Base-by-base conservation (phyloP, 2,113 vertebrate genomes). In the Myocastor coypus region DNA sequence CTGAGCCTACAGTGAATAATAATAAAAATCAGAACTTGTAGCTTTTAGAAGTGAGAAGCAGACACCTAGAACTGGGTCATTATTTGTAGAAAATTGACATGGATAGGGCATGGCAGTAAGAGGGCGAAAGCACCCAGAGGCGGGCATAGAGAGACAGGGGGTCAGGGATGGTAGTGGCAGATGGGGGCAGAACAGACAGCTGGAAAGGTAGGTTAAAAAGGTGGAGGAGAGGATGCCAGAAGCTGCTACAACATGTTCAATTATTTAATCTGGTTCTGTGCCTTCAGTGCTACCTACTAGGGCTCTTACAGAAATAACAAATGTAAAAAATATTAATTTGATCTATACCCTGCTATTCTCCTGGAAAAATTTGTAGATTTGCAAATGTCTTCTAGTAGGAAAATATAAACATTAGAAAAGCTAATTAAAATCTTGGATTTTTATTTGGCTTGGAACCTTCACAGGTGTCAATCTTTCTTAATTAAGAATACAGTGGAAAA, bases 381-480 rank as follows among this genome's bases (percentile, higher is more conserved):
- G 73, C 37, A 97, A 97, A 98, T 96, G 94, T 97, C 96, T 96
- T 91, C 82, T 92, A 97, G 90, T 73, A 96, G 92, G 83, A 94
- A 96, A 97, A 97, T 83, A 95, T 91, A 97, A 61, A 68, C 84
- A 97, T 97, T 93, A 96, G 92, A 87, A 96, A 96, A 97, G 78
- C 94, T 98, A 98, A 97, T 98, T 98, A 97, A 97, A 97, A 95
- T 96, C 92, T 85, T 69, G 73, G 73, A 95, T 84, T 94, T 97
- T 97, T 97, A 95, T 97, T 97, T 98, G 94, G 85, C 90, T 97
- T 94, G 96, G 95, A 96, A 97, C 30, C 90, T 96, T 97, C 97
- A 96, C 86, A 97, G 97, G 96, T 97, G 96, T 96, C 95, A 97
- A 97, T 97, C 97, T 97, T 98, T 94, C 96, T 97, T 98, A 97